Evolutionary conservation across 2,797 vertebrate genomes (phyloP).

Genomic region (Coluber constrictor): DNA sequence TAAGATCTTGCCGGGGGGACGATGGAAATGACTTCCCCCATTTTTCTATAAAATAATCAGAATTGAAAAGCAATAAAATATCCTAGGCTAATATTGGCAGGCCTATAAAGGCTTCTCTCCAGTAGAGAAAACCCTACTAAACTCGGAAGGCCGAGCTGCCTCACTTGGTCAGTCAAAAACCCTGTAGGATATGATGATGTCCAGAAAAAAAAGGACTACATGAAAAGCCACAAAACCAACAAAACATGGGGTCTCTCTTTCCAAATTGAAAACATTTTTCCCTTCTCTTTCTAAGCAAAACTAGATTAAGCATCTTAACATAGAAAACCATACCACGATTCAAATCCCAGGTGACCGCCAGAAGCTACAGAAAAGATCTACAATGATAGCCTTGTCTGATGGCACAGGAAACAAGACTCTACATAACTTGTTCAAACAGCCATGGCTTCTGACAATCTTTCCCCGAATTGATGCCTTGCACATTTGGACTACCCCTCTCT

Average conservation of each 20-base stretch:
- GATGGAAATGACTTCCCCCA: too few relatives aligned
- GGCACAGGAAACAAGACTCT: not conserved
- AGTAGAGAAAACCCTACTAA: not conserved
- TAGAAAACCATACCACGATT: not conserved
- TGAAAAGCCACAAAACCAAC: not conserved
- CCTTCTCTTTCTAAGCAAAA: not conserved
- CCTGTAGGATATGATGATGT: not conserved
- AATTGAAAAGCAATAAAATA: not conserved
- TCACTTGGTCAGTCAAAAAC: not conserved
- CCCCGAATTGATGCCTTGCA: too few relatives aligned
- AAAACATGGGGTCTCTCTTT: not conserved
- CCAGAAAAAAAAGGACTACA: not conserved
- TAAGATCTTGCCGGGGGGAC: not conserved
- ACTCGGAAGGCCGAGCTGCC: not conserved
- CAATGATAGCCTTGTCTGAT: not conserved
- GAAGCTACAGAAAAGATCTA: not conserved
- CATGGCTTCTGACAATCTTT: not conserved
- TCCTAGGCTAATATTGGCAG: not conserved
- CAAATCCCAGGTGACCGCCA: not conserved
- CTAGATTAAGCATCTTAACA: not conserved
- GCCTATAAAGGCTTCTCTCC: not conserved
- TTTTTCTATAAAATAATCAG: not conserved
- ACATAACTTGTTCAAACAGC: too few relatives aligned
- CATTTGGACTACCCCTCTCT: too few relatives aligned
- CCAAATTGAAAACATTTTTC: not conserved